Evolutionary conservation across 2,888 invertebrate species (phyloP), one percentile per base, ranked within the genome.

Genomic region (Willowsia nigromaculata): DNA sequence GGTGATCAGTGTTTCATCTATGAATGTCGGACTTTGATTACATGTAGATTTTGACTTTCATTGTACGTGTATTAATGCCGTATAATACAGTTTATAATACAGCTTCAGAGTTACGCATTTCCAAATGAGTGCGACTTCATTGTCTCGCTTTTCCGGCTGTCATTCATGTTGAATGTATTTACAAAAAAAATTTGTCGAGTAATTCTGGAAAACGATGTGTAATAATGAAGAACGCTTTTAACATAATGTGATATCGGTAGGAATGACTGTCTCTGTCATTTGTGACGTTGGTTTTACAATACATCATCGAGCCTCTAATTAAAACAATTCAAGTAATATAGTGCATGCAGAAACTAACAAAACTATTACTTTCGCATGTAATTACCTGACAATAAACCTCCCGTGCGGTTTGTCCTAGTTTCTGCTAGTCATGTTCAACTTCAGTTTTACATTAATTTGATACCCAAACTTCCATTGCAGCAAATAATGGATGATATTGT

Each of bases 91-190:
- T n/a, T n/a, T n/a, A n/a, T n/a, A n/a, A n/a, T n/a, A n/a, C n/a
- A n/a, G n/a, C n/a, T n/a, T n/a, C n/a, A n/a, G n/a, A n/a, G n/a
- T n/a, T n/a, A n/a, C n/a, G n/a, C n/a, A n/a, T n/a, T n/a, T n/a
- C n/a, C n/a, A n/a, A 40, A 37, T 40, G n/a, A n/a, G 13, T 25
- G 6, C 27, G 5, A 3, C 15, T 65, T 82, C 27, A 82, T 82
- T 82, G 50, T 82, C 43, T 50, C 59, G 22, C 59, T 81, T 59
- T 82, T 65, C 82, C 68, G 47, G 71, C 56, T 84, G 84, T 84
- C 84, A 84, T 84, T 68, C 68, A 37, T 11, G 50, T 37, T 56
- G 40, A 81, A 81, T 82, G 65, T n/a, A n/a, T n/a, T n/a, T n/a
- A n/a, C n/a, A 68, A 80, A 81, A 37, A 62, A 68, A 83, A 50